Evolutionary conservation across 2,113 vertebrate species (phyloP).

Genomic region (Pundamilia nyererei): DNA sequence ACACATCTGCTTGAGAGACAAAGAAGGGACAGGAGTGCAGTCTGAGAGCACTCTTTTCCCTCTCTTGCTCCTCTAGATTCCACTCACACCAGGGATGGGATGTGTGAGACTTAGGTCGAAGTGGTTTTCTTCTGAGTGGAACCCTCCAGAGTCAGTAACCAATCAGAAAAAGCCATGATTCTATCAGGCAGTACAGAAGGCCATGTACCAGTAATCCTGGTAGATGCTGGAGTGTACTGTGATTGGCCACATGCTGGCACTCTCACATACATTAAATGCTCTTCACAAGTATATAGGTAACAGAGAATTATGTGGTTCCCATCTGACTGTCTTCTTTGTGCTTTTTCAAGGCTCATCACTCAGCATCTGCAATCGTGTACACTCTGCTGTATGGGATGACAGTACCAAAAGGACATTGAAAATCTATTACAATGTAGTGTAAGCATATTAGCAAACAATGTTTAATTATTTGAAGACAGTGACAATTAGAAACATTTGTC

Average conservation of each 20-base stretch:
- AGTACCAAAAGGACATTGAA: background rate
- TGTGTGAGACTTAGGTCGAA: conserved; percentile 4
- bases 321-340: background rate
- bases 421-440: background rate
- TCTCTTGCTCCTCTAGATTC: conserved; percentile 29
- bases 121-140: conserved; percentile 16
- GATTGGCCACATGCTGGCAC: background rate
- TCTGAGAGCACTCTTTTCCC: background rate
- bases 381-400: background rate
- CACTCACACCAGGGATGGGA: conserved; percentile 5
- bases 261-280: background rate
- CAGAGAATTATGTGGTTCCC: background rate
- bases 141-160: conserved; percentile 5
- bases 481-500: background rate
- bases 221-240: background rate
- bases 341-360: background rate
- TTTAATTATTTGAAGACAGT: background rate
- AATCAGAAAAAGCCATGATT: conserved; percentile 24
- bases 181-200: conserved; percentile 1
- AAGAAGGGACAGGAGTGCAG: conserved; percentile 17
- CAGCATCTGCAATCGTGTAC: background rate
- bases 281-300: background rate
- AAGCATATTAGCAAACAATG: background rate
- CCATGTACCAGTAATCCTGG: background rate
- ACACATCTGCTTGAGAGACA: conserved; percentile 26